Conservation (phyloP, 2,888 invertebrate genomes). For the Mamestra brassicae region DNA sequence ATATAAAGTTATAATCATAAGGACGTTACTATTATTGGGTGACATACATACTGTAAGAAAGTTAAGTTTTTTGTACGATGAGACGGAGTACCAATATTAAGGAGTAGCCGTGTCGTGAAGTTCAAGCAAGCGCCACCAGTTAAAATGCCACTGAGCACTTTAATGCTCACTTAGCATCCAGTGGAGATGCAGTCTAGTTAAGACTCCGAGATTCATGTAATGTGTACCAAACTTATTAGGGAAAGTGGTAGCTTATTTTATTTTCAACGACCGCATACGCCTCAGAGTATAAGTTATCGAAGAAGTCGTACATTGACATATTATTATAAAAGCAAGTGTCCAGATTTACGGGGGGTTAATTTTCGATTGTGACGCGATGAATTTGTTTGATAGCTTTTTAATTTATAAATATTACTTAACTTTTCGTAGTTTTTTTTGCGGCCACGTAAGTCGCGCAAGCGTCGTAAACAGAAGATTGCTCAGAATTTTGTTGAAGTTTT, state of each 20-base stretch:
- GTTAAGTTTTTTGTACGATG: background rate
- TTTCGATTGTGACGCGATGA: background rate
- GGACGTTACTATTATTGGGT: too few species aligned
- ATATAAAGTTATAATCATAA: too few species aligned
- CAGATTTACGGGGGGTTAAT: background rate
- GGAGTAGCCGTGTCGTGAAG: background rate
- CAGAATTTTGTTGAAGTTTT: background rate
- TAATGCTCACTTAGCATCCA: slow-evolving; percentile 17
- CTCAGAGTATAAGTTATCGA: too few species aligned
- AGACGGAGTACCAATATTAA: too few species aligned
- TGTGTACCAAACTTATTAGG: background rate
- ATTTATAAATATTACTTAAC: background rate
- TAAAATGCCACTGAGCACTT: slow-evolving; percentile 3
- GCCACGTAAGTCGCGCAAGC: background rate
- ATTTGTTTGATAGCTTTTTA: background rate
- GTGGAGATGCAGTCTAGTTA: slow-evolving; percentile 1
- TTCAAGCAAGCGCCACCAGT: slow-evolving; percentile 1
- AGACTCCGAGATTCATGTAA: background rate
- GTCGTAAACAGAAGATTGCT: background rate
- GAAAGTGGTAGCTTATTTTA: too few species aligned
- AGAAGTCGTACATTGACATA: too few species aligned
- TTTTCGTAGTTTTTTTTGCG: background rate
- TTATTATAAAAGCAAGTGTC: background rate
- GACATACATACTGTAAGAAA: too few species aligned
- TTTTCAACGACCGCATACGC: too few species aligned